phyloP scores from a whole-genome alignment of 2,888 invertebrate genomes.

The Rutpela maculata region DNA sequence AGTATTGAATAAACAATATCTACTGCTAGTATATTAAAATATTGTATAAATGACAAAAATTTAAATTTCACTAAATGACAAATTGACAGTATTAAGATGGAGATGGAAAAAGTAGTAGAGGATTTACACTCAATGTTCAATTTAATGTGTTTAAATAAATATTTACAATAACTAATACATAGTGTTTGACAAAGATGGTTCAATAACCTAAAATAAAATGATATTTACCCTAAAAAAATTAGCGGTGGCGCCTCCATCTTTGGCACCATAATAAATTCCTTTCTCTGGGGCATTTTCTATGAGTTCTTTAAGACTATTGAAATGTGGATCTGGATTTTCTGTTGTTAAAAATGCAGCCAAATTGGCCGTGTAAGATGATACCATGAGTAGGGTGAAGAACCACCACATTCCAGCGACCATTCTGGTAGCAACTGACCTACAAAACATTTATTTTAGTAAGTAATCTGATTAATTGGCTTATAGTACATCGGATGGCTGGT shows the following conservation, averaged over 20 bases:
- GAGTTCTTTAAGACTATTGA: slow-evolving; percentile 88
- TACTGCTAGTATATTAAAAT: too few relatives aligned
- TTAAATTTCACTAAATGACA: too few relatives aligned
- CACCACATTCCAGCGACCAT: slow-evolving; percentile 93
- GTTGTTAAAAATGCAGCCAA: slow-evolving; percentile 93
- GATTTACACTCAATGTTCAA: too few relatives aligned
- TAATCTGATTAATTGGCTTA: too few relatives aligned
- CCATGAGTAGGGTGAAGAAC: slow-evolving; percentile 93
- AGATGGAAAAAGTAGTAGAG: too few relatives aligned
- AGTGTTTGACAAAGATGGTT: too few relatives aligned
- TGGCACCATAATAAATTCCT: slow-evolving; percentile 92
- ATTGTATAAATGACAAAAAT: too few relatives aligned
- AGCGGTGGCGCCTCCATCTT: slow-evolving; percentile 89
- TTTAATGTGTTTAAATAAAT: too few relatives aligned
- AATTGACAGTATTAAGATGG: too few relatives aligned
- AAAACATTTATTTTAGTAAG: slow-evolving; percentile 53
- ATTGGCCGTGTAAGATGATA: slow-evolving; percentile 93
- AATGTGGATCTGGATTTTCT: slow-evolving; percentile 83
- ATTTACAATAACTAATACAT: too few relatives aligned
- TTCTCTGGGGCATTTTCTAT: slow-evolving; percentile 84
- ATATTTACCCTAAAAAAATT: slow-evolving; percentile 88
- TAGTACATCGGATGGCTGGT: too few relatives aligned
- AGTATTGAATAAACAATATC: too few relatives aligned
- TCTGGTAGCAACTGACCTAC: slow-evolving; percentile 90
- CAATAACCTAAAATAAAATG: background rate